Evolutionary conservation across 1,140 invertebrate species (phyloP), one percentile per base, ranked within the genome.

Genomic region (Meteorus sp.): DNA sequence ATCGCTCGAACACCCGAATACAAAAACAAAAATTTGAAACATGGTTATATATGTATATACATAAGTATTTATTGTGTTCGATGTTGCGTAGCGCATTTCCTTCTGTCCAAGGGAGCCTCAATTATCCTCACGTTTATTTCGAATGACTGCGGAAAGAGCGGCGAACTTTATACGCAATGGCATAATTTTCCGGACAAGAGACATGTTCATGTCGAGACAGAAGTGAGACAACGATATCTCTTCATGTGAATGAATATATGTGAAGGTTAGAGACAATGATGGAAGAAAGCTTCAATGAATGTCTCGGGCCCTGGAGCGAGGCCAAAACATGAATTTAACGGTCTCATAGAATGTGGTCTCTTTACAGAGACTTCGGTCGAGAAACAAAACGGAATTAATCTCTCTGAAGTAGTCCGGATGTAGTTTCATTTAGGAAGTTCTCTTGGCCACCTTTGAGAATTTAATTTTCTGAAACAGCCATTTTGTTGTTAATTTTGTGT

Each of bases 111-210:
- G 15, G 31, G 50, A 31, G 31, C 37, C 50, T 52, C 56, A 68
- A 63, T 69, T 65, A 69, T 68, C 61, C 65, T 57, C 47, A 57
- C 64, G 55, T 71, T 71, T 65, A 67, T 66, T 23, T 62, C 66
- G 68, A 44, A 65, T 37, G 59, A 56, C 22, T 61, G 65, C 60
- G 31, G 22, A 45, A 60, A 48, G 43, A 44, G 20, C 52, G 35
- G 29, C 31, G 43, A 31, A 29, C 35, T 39, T 13, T 39, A 15
- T 39, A 47, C 29, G 44, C 55, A 41, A 44, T 41, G 57, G 57
- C 33, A 60, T 59, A 47, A 63, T 65, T 66, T 67, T 63, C 39
- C 60, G 64, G 60, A 61, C 41, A 37, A 54, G 62, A 56, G 23
- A 58, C 56, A 58, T 15, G 35, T 31, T 27, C 31, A 27, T 31